These are phyloP conservation scores for Melanostoma mellinum DNA, from an alignment of 2,888 invertebrate genomes.

Conservation along the genomic window DNA sequence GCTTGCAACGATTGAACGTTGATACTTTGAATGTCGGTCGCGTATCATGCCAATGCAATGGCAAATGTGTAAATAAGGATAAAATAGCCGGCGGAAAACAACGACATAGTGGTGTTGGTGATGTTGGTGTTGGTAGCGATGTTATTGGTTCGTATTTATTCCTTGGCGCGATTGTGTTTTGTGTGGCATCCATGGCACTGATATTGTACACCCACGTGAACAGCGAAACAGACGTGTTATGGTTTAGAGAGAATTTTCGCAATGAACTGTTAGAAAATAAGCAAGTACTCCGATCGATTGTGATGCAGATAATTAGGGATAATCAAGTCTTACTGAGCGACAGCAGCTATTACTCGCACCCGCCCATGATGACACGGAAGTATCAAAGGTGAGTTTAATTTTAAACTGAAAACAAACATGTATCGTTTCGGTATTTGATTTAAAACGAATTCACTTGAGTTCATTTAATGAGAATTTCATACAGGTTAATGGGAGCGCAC, in stretches of 20 bases:
- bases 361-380: constrained; percentile 56
- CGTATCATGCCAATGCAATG: constrained; percentile 65
- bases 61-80: constrained; percentile 70
- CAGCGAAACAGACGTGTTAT: constrained; percentile 68
- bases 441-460: constrained; percentile 3
- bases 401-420: background rate
- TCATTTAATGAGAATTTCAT: too few species aligned
- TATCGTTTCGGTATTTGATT: background rate
- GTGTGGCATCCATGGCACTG: constrained; percentile 66
- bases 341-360: constrained; percentile 42
- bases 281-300: constrained; percentile 65
- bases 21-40: constrained; percentile 66
- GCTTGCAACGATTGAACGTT: constrained; percentile 57
- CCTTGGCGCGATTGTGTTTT: constrained; percentile 60
- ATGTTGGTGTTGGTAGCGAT: background rate
- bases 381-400: constrained; percentile 60
- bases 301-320: constrained; percentile 69
- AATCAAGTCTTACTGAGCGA: constrained; percentile 64
- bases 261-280: constrained; percentile 65
- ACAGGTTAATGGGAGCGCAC: too few species aligned
- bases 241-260: constrained; percentile 69
- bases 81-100: constrained; percentile 38
- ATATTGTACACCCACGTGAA: constrained; percentile 68
- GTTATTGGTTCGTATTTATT: constrained; percentile 54
- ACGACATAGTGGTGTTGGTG: constrained; percentile 3